Conservation (phyloP, 2,888 invertebrate species). For the Caenorhabditis becei region DNA sequence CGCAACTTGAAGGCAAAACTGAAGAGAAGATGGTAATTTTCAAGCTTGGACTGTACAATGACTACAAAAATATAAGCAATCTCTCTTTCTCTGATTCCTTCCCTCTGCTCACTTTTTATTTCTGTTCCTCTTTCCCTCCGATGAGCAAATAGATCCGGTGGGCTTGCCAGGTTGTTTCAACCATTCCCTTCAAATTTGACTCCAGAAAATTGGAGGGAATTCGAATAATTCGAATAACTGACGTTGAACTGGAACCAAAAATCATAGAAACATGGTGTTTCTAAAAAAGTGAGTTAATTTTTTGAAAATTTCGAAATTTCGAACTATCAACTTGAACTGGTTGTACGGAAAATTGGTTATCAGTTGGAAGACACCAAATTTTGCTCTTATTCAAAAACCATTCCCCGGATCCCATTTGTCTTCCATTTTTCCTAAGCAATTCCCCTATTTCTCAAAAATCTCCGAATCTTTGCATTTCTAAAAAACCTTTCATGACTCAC, state of each 20-base stretch:
- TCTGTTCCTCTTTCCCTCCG: constrained; percentile 15
- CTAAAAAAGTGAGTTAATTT: neutral
- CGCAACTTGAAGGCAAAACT: constrained; percentile 16
- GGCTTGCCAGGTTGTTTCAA: constrained; percentile 45
- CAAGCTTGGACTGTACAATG: constrained; percentile 34
- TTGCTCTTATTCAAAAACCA: no score
- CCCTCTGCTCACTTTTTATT: neutral
- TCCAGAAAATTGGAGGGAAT: no score
- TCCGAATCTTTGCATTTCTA: no score
- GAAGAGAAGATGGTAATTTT: constrained; percentile 29
- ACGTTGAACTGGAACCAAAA: neutral
- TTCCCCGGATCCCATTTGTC: no score
- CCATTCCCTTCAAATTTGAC: constrained; percentile 2
- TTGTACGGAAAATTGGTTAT: no score
- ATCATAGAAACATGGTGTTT: neutral
- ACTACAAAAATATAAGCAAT: constrained; percentile 54
- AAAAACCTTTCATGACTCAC: no score
- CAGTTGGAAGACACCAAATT: no score
- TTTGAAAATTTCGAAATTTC: no score
- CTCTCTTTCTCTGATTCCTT: constrained; percentile 18
- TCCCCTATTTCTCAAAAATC: no score
- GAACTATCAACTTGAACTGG: no score
- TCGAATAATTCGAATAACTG: neutral
- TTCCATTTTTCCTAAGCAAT: no score
- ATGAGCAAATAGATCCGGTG: constrained; percentile 61